Percentiles rank a stretch among this genome's conserved stretches.
Evolutionary conservation across 2,888 invertebrate species (phyloP).

Genomic region (Pogonocherus hispidulus): DNA sequence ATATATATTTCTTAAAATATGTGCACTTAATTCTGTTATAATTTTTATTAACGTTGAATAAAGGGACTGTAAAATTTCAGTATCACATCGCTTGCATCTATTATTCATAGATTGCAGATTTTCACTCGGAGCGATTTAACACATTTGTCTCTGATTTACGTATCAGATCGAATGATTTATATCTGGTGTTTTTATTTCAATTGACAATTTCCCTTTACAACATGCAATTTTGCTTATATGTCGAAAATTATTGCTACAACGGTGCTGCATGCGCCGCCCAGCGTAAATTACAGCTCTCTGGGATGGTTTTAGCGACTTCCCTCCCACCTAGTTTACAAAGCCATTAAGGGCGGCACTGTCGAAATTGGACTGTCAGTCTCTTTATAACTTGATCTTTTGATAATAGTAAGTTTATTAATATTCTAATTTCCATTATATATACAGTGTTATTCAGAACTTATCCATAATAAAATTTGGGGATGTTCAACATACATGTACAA

Average conservation of each 20-base stretch:
- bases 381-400: constrained; percentile 4
- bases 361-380: constrained; percentile 9
- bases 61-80: no score
- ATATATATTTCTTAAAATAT: no score
- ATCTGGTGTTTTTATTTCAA: constrained; percentile 9
- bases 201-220: constrained; percentile 13
- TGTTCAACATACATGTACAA: no score
- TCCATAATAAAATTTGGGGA: no score
- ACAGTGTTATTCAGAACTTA: no score
- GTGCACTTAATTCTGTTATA: no score
- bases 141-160: constrained; percentile 10
- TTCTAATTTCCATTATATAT: background rate
- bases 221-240: constrained; percentile 18
- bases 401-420: background rate
- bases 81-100: no score
- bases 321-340: background rate
- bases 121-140: background rate
- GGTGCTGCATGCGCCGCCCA: constrained; percentile 11
- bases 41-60: no score
- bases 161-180: constrained; percentile 11
- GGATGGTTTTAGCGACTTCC: constrained; percentile 4
- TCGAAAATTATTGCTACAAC: constrained; percentile 21
- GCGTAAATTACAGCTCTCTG: constrained; percentile 18
- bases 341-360: background rate
- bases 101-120: background rate